These are phyloP conservation scores for Dorcus parallelipipedus DNA, from an alignment of 2,888 invertebrate genomes.

Conservation along the genomic window DNA sequence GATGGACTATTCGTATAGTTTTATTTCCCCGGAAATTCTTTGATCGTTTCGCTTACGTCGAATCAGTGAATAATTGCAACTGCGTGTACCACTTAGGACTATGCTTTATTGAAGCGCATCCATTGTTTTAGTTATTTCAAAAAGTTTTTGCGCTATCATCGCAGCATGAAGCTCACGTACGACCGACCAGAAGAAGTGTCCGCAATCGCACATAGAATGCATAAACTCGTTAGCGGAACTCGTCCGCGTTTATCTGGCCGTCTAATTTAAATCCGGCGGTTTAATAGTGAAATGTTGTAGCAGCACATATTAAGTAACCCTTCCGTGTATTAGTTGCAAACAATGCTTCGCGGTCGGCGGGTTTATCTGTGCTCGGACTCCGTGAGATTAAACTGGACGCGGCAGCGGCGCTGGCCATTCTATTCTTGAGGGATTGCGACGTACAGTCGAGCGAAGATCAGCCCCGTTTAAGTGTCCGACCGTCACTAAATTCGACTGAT, in stretches of 20 bases:
- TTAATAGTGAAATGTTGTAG: slow-evolving; percentile 3
- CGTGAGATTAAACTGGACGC: slow-evolving; percentile 36
- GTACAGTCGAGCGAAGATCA: not conserved
- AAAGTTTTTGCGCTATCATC: too few species aligned
- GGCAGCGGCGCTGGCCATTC: slow-evolving; percentile 3
- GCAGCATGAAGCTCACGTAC: too few species aligned
- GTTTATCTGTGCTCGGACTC: slow-evolving; percentile 35
- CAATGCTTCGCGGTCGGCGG: slow-evolving; percentile 35
- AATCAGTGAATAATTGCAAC: too few species aligned
- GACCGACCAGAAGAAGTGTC: too few species aligned
- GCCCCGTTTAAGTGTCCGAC: not conserved
- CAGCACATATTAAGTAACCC: slow-evolving; percentile 12
- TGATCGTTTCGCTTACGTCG: too few species aligned
- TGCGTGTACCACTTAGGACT: too few species aligned
- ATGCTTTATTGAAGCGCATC: too few species aligned
- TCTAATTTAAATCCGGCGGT: slow-evolving; percentile 10
- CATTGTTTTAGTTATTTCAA: too few species aligned
- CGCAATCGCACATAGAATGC: not conserved
- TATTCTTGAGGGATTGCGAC: slow-evolving; percentile 10
- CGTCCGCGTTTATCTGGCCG: not conserved
- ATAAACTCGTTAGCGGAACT: not conserved
- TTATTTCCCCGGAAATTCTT: too few species aligned
- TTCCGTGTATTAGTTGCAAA: slow-evolving; percentile 33
- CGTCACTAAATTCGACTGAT: not conserved
- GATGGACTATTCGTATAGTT: too few species aligned